Conservation (phyloP, 2,113 vertebrate species). For the Xiphorhynchus elegans region DNA sequence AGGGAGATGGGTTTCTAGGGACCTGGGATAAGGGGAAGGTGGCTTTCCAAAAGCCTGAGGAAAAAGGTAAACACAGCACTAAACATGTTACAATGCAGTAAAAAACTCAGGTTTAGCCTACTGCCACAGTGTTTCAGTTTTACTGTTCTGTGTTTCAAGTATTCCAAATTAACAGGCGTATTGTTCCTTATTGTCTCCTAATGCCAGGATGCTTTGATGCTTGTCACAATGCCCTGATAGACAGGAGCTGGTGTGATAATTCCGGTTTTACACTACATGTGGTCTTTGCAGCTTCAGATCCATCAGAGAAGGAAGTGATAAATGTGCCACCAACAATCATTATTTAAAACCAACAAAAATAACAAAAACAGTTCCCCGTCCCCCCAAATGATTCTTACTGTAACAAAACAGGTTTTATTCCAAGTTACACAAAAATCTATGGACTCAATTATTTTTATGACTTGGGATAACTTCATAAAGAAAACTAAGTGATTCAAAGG, state of each 20-base stretch:
- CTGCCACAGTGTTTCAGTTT: too few relatives aligned
- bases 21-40: too few relatives aligned
- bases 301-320: not conserved
- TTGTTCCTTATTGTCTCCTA: not conserved
- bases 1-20: too few relatives aligned
- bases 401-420: not conserved
- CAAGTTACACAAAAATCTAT: not conserved
- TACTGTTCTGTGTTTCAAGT: accelerated
- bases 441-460: not conserved
- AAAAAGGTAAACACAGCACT: too few relatives aligned
- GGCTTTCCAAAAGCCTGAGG: too few relatives aligned
- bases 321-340: accelerated
- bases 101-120: too few relatives aligned
- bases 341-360: not conserved
- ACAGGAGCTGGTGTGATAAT: not conserved
- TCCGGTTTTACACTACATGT: not conserved
- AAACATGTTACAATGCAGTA: too few relatives aligned
- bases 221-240: not conserved
- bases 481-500: not conserved
- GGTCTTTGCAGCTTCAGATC: not conserved
- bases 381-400: too few relatives aligned
- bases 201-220: not conserved
- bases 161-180: not conserved
- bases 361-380: too few relatives aligned
- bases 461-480: not conserved